Evolutionary conservation across 2,797 vertebrate genomes (phyloP).

Genomic region (Fringilla coelebs): DNA sequence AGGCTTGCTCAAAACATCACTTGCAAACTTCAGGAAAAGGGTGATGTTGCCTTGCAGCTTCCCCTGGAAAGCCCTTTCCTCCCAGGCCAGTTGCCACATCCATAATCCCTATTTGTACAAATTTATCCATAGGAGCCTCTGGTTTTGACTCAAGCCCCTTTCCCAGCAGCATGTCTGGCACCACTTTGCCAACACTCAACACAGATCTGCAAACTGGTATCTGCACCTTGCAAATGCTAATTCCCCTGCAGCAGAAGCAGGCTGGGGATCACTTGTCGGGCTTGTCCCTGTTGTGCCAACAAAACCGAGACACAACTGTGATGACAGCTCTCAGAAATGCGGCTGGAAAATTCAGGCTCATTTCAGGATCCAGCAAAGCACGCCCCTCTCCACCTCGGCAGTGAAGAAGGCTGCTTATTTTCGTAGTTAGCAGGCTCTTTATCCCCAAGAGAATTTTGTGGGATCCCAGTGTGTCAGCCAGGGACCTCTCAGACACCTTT

Average conservation of each 20-base stretch:
- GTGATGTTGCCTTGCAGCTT: neutral
- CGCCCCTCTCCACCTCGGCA: neutral
- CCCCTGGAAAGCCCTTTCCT: neutral
- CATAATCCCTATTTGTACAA: too few relatives aligned
- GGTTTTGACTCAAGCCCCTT: neutral
- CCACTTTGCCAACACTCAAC: neutral
- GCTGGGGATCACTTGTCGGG: accelerated
- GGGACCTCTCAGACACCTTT: neutral
- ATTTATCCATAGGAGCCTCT: accelerated
- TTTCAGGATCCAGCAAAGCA: neutral
- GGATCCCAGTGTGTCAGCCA: neutral
- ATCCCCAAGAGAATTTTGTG: neutral
- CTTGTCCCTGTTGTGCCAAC: neutral
- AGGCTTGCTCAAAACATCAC: neutral
- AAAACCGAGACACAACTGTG: accelerated
- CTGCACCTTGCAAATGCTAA: neutral
- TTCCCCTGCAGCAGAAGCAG: neutral
- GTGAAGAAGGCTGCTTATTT: neutral
- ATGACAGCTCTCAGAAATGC: neutral
- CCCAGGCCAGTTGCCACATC: neutral
- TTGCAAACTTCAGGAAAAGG: neutral
- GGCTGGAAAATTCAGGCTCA: neutral
- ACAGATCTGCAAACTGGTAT: neutral
- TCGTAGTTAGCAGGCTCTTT: neutral
- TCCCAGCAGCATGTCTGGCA: accelerated